phyloP scores from a whole-genome alignment of 2,797 vertebrate genomes.

The Hydrophis major region DNA sequence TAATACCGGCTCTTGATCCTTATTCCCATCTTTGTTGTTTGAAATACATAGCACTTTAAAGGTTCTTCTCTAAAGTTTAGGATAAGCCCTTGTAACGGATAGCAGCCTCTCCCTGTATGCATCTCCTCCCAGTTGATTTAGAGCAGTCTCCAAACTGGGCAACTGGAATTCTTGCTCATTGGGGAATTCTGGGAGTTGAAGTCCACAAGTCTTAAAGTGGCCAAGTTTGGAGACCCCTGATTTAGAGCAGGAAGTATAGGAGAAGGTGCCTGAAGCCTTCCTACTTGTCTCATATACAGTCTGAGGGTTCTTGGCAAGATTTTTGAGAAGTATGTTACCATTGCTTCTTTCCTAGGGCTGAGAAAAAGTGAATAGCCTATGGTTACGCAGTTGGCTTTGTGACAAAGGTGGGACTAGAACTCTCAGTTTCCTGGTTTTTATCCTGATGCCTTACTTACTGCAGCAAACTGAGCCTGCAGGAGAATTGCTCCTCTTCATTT shows the following conservation, averaged over 20 bases:
- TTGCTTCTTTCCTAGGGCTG: too few relatives aligned
- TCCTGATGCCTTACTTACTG: too few relatives aligned
- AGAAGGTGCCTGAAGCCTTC: background rate
- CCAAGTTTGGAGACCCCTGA: background rate
- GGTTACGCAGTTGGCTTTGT: too few relatives aligned
- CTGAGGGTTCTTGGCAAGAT: background rate
- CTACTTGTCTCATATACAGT: background rate
- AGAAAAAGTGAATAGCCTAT: too few relatives aligned
- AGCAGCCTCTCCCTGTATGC: background rate
- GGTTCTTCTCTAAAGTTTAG: background rate
- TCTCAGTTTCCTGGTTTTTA: too few relatives aligned
- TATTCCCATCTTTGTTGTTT: background rate
- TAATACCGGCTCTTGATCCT: background rate
- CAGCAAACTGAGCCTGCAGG: too few relatives aligned
- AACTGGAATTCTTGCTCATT: background rate
- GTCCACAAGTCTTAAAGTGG: background rate
- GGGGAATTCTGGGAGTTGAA: background rate
- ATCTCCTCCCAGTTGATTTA: background rate
- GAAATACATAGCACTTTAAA: background rate
- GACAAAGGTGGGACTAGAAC: too few relatives aligned
- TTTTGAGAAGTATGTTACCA: too few relatives aligned
- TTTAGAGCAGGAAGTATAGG: background rate
- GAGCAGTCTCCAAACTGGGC: background rate
- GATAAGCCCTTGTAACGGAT: background rate
- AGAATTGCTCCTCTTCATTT: background rate